phyloP scores from a whole-genome alignment of 2,113 vertebrate species.

The Colistium nudipinnis region DNA sequence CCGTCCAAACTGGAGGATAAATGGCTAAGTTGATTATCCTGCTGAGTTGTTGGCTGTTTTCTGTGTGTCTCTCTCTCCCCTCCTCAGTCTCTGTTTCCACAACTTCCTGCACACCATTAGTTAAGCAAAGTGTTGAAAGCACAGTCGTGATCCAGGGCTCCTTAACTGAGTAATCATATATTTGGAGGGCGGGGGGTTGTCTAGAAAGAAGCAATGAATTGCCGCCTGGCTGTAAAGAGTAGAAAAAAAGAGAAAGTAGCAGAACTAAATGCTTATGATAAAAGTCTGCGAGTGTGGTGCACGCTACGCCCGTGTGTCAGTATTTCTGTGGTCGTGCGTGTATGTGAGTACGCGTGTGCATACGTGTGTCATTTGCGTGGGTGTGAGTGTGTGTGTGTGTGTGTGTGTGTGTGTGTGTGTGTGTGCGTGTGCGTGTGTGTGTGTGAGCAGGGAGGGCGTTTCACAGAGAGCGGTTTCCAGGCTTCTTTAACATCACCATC shows the following conservation, averaged over 20 bases:
- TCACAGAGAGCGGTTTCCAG: slow-evolving; percentile 74
- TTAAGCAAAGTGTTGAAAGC: slow-evolving; percentile 76
- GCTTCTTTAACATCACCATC: slow-evolving; percentile 75
- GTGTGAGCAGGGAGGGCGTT: slow-evolving; percentile 62
- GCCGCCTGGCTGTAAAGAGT: slow-evolving; percentile 40
- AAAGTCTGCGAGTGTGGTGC: slow-evolving; percentile 44
- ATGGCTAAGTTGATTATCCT: slow-evolving; percentile 73
- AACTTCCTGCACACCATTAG: slow-evolving; percentile 74
- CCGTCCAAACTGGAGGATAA: slow-evolving; percentile 69
- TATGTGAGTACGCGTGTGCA: slow-evolving; percentile 20
- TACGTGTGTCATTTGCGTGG: slow-evolving; percentile 41
- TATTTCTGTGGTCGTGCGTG: slow-evolving; percentile 8
- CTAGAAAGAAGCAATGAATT: slow-evolving; percentile 54
- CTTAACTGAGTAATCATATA: slow-evolving; percentile 66
- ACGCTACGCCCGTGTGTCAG: neutral
- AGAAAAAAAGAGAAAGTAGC: slow-evolving; percentile 27
- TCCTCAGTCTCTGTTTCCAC: slow-evolving; percentile 65
- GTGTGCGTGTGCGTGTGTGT: slow-evolving; percentile 44
- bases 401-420: slow-evolving; percentile 23
- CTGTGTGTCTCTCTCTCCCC: slow-evolving; percentile 54
- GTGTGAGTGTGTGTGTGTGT: too few relatives aligned
- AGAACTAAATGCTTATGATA: slow-evolving; percentile 61
- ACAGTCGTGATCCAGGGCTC: slow-evolving; percentile 58
- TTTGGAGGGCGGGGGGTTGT: neutral
- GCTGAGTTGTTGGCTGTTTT: slow-evolving; percentile 57